Conservation (phyloP, 1,140 invertebrate species). For the Meloidogyne hapla region DNA sequence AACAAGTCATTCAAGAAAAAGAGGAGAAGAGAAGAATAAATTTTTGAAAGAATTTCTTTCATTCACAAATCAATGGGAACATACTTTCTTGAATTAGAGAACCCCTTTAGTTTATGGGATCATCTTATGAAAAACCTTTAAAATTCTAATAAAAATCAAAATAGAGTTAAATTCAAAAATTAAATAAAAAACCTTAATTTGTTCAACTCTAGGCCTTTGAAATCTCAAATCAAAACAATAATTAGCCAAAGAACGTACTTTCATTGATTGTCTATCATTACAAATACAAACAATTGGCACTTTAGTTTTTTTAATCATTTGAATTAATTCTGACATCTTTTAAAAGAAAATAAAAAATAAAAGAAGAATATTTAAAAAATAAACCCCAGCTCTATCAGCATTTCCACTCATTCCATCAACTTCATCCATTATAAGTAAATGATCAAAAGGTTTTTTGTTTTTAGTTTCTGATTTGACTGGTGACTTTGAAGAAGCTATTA, state of each 20-base stretch:
- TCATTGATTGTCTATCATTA: conserved; percentile 89
- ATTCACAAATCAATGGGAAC: too few relatives aligned
- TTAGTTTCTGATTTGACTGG: not conserved
- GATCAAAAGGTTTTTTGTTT: conserved; percentile 66
- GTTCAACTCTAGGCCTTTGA: conserved; percentile 79
- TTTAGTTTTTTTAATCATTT: conserved; percentile 82
- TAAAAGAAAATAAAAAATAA: not conserved
- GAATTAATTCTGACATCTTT: conserved; percentile 76
- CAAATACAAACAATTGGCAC: conserved; percentile 98
- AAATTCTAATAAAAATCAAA: too few relatives aligned
- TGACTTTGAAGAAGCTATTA: not conserved
- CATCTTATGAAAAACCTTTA: too few relatives aligned
- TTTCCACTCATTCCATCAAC: conserved; percentile 99
- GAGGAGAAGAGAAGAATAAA: too few relatives aligned
- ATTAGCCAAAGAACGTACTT: conserved; percentile 87
- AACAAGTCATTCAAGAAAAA: too few relatives aligned
- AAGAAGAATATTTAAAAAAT: conserved; percentile 66
- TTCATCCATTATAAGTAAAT: conserved; percentile 97
- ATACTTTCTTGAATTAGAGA: too few relatives aligned
- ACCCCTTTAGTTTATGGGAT: too few relatives aligned
- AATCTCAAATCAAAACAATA: conserved; percentile 91
- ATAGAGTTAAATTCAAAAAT: too few relatives aligned
- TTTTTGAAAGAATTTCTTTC: too few relatives aligned
- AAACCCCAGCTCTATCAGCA: conserved; percentile 92
- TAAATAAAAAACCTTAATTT: conserved; percentile 80